Base-by-base conservation (phyloP, 2,888 invertebrate genomes). In the Listrodromus nycthemerus region DNA sequence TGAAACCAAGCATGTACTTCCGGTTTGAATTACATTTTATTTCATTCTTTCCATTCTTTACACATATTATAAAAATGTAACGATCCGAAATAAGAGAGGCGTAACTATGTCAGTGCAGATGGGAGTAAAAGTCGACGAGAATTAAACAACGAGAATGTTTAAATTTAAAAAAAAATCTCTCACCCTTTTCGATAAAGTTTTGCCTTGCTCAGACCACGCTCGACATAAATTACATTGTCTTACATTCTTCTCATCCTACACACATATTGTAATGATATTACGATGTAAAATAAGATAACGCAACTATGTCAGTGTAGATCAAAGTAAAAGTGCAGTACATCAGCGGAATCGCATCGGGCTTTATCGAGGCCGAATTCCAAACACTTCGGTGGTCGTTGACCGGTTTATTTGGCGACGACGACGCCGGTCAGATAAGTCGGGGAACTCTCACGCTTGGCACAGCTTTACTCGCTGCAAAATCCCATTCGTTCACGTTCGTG, bases 341-440 rank as follows among this genome's bases (percentile, higher is more conserved):
- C 19, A 6, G 16, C n/a, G 30, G 50, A 50, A 80, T 76, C 55
- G 50, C 48, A 75, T 75, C 61, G 30, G 21, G 50, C 45, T 48
- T 74, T 65, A 83, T 83, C 83, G 83, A 77, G 80, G 76, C 30
- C 83, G 69, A 80, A 77, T 77, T 63, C 76, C 67, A 63, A 75
- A 48, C 58, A 55, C 78, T 83, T 79, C 52, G 76, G 48, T 85
- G 83, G 83, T 78, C 83, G 78, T 85, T 85, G 85, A 80, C 81
- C 85, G 83, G 78, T 83, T 85, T 83, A 83, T 80, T 85, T 70
- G 80, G 81, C 80, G 76, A 80, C 58, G 71, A 65, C 80, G 69
- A 37, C 73, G 58, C 58, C 37, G 37, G 58, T 58, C 58, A 63
- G 80, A 83, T 77, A 80, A 83, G 83, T 83, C 76, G 83, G 77